These are phyloP conservation scores for Nipponacmea schrenckii DNA, from an alignment of 2,888 invertebrate genomes.

Conservation along the genomic window DNA sequence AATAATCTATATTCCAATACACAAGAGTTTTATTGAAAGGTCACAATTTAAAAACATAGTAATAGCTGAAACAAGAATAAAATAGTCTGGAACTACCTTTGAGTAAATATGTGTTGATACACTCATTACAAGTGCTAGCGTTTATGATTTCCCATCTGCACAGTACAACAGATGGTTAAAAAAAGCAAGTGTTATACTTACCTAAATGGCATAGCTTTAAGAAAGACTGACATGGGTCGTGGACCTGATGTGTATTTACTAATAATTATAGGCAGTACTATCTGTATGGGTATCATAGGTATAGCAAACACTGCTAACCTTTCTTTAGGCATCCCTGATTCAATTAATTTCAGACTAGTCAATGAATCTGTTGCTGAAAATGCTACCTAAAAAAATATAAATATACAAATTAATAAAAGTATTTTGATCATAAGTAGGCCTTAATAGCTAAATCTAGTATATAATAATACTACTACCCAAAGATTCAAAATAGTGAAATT, in stretches of 20 bases:
- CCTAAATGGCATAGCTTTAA: slow-evolving; percentile 87
- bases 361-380: slow-evolving; percentile 96
- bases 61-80: no score
- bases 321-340: slow-evolving; percentile 95
- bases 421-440: neutral
- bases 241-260: slow-evolving; percentile 87
- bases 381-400: slow-evolving; percentile 76
- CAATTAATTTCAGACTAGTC: slow-evolving; percentile 92
- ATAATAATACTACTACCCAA: no score
- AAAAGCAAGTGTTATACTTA: no score
- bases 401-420: neutral
- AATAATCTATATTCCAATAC: no score
- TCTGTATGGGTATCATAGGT: slow-evolving; percentile 93
- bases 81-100: no score
- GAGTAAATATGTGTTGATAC: no score
- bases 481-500: no score
- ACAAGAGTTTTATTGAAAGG: neutral
- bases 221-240: slow-evolving; percentile 86
- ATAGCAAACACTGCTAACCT: slow-evolving; percentile 91
- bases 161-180: no score
- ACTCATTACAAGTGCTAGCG: no score
- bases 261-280: slow-evolving; percentile 87
- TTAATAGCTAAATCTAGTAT: neutral
- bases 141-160: no score
- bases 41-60: no score